Evolutionary conservation across 2,113 vertebrate species (phyloP), one percentile per base, ranked within the genome.

Genomic region (Nothobranchius kuhntae): DNA sequence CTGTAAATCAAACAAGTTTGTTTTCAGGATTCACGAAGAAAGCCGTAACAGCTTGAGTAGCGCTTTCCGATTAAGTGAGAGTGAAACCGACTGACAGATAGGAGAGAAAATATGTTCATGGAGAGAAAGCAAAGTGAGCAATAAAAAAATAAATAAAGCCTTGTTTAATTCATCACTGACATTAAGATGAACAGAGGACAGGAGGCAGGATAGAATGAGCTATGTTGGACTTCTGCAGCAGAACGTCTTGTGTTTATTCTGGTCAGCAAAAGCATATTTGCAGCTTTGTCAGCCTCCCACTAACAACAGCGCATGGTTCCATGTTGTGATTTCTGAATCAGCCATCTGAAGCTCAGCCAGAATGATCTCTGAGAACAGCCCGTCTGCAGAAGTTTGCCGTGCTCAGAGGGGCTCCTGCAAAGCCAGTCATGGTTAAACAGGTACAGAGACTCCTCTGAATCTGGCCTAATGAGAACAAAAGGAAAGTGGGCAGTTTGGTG

Each of bases 211-310:
- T 44, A 5, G 48, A 81, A 68, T 67, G 53, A 71, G 65, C 73
- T 47, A 30, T 42, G 58, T 69, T 67, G 68, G 54, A 53, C 7
- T 45, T 65, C 55, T 10, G 38, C 46, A 26, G 46, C 59, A 57
- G 55, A 76, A 59, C 44, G 62, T 77, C 52, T 62, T 56, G 17
- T 61, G 45, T 69, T 80, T 69, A 78, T 79, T 84, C 71, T 69
- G 62, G 81, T 84, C 81, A 78, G 75, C 40, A 70, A 85, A 40
- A 80, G 53, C 71, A 75, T 76, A 79, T 87, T 82, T 86, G 47
- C 70, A 77, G 73, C 84, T 83, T 80, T 72, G 76, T 80, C 58
- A 48, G 59, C 64, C 66, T 77, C 80, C 71, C 71, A 68, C 73
- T 70, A 77, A 75, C 46, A 72, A 72, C 13, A 8, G 52, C 71